Evolutionary conservation across 2,797 vertebrate species (phyloP), one percentile per base, ranked within the genome.

Genomic region (Falco naumanni): DNA sequence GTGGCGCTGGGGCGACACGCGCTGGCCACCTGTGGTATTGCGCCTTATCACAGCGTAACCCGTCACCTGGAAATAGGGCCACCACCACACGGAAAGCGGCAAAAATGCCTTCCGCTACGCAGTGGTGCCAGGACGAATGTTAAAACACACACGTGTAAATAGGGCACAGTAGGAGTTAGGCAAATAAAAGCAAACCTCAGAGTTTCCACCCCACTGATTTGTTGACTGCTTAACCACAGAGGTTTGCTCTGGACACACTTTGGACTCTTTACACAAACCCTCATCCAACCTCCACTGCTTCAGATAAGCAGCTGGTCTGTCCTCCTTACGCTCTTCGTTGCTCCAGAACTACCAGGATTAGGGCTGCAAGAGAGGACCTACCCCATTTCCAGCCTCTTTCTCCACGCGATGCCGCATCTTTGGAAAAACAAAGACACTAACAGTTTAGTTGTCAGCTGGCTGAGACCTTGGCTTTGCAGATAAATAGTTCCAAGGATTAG

Each of bases 1-100:
- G 68, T 83, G 87, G 82, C 77, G 91, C 90, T 95, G 88, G 45
- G 5, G 7, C 96, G 98, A 47, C 98, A 95, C 88, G 96, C 48
- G 8, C 87, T 95, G 98, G 94, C 48, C 72, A 6, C 10, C 39
- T 68, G 10, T 34, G 18, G 75, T 72, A 96, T 47, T 79, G 78
- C 77, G 2, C 4, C 47, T 59, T n/a, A 69, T 6, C 47, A 10
- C 53, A n/a, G 24, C 15, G 24, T 4, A 37, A 13, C 24, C 54
- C 37, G 0, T 13, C 18, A 56, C 4, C 19, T 45, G 53, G 71
- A 56, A 59, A 50, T 17, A 9, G 45, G 24, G 48, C 22, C 25
- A 24, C 2, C 11, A 9, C 16, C 1, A 6, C 16, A 18, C 4
- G 34, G 31, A 70, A 70, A 57, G 33, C 16, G 34, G 33, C 45